phyloP scores from a whole-genome alignment of 2,113 vertebrate genomes.

The Colaptes auratus region DNA sequence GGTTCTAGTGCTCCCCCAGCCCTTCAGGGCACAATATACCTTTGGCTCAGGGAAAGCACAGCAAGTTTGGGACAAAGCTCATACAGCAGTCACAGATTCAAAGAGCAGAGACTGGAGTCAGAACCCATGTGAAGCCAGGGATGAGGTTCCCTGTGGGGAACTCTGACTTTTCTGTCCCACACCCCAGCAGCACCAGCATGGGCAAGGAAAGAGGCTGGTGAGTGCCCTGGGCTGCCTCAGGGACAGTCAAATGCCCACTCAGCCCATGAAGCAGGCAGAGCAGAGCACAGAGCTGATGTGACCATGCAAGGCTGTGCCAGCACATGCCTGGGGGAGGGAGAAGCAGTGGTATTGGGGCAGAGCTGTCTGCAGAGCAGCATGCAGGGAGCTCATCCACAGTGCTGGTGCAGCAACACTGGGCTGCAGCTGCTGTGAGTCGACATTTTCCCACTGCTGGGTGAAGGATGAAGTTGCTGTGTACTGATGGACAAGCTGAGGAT shows the following conservation, averaged over 20 bases:
- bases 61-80: background rate
- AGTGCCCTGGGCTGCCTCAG: background rate
- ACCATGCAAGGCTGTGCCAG: background rate
- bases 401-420: fast-evolving
- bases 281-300: background rate
- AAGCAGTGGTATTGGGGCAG: fast-evolving
- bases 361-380: background rate
- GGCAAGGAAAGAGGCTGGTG: background rate
- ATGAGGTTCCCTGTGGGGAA: fast-evolving
- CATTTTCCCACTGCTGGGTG: fast-evolving
- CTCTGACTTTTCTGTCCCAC: background rate
- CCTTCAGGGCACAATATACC: fast-evolving
- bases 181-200: fast-evolving
- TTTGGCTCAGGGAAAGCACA: background rate
- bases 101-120: background rate
- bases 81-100: fast-evolving
- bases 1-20: background rate
- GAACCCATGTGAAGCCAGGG: fast-evolving
- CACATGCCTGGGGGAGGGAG: fast-evolving
- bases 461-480: background rate
- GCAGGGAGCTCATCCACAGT: fast-evolving
- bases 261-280: fast-evolving
- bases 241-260: background rate
- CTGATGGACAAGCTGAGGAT: background rate
- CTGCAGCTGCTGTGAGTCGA: fast-evolving